Percentiles rank a stretch among this genome's conserved stretches.
Evolutionary conservation across 2,888 invertebrate genomes (phyloP).

Genomic region (Alsophila aescularia): DNA sequence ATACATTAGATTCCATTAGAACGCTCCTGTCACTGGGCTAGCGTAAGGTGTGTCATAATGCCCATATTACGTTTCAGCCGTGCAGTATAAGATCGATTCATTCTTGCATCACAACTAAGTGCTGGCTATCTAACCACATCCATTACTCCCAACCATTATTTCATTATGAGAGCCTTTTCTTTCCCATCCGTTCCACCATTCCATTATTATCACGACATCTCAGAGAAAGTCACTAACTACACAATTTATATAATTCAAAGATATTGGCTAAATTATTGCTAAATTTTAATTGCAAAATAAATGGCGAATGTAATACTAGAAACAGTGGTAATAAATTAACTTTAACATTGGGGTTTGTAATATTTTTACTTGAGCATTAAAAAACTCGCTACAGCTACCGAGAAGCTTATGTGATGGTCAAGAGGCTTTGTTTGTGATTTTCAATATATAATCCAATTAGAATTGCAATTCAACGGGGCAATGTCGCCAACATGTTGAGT

Average conservation of each 20-base stretch:
- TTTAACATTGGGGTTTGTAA: constrained; percentile 1
- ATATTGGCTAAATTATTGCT: constrained; percentile 25
- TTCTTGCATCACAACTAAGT: constrained; percentile 38
- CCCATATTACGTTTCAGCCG: constrained; percentile 20
- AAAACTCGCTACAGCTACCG: constrained; percentile 5
- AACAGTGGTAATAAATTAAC: constrained; percentile 17
- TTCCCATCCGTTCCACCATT: constrained; percentile 32
- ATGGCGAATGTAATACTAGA: constrained; percentile 26
- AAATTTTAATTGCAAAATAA: constrained; percentile 21
- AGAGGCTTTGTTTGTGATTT: background rate
- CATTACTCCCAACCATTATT: constrained; percentile 35
- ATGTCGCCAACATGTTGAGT: no score
- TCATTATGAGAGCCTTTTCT: constrained; percentile 33
- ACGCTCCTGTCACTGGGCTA: constrained; percentile 19
- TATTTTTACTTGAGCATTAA: constrained; percentile 18
- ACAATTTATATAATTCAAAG: constrained; percentile 13
- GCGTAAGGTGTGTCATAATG: constrained; percentile 20
- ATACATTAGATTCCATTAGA: constrained; percentile 21
- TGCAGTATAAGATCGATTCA: constrained; percentile 15
- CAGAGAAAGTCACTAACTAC: constrained; percentile 20
- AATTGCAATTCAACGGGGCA: no score
- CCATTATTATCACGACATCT: constrained; percentile 24
- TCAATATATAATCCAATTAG: no score
- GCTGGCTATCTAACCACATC: constrained; percentile 26
- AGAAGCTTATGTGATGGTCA: background rate